Evolutionary conservation across 2,888 invertebrate genomes (phyloP), one percentile per base, ranked within the genome.

Genomic region (Brachypterus glaber): DNA sequence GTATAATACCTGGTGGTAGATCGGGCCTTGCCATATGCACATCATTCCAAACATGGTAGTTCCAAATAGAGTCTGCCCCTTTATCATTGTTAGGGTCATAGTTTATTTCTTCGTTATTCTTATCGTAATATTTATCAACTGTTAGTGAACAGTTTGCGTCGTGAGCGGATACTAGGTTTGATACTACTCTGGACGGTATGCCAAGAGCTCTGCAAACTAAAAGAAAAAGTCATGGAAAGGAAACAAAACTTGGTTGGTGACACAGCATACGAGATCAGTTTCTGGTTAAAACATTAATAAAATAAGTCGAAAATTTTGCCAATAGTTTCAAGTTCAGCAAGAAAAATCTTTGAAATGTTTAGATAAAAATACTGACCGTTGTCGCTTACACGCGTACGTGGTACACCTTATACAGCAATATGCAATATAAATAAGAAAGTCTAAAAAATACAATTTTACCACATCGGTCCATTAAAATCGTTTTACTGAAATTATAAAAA

Each of bases 1-100:
- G 15, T 9, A 16, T 13, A 11, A 30, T 38, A 73, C 74, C 79
- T 46, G 73, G 69, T 1, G 79, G 79, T 17, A 83, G 70, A 60
- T 89, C 88, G 4, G 82, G 81, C 40, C 89, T 69, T 0, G 81
- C 74, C 86, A 88, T 87, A 81, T 84, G 89, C 0, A 80, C 83
- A 50, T 89, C 89, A 55, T 82, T 86, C 89, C 89, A 89, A 4
- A 88, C 86, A 54, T 89, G 88, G 59, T 83, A 89, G 63, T 85
- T 88, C 87, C 89, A 89, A 49, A 88, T 77, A 8, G 85, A 83
- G 59, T 89, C 88, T 31, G 75, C 75, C 2, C 78, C 76, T 15
- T 64, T 64, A 1, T 73, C 71, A 53, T 82, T 80, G 47, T 78
- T 76, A 1, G 82, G 80, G 53, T 81, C 81, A 41, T 64, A 74